These are phyloP conservation scores for Alethe diademata DNA, from an alignment of 2,113 vertebrate genomes.

Conservation along the genomic window DNA sequence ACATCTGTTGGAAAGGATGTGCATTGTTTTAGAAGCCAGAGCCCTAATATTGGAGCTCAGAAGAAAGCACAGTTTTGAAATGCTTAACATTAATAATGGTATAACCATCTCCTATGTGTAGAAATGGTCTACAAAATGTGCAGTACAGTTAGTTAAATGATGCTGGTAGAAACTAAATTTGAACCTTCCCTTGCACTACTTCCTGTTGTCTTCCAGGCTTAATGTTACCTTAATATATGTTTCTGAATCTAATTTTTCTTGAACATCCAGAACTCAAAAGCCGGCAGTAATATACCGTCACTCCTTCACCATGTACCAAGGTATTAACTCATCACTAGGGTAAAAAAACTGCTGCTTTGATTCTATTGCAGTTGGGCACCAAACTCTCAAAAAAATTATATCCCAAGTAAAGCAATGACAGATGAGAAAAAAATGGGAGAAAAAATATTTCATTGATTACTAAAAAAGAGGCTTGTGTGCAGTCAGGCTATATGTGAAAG, in stretches of 20 bases:
- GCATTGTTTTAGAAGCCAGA: not conserved
- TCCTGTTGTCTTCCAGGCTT: not conserved
- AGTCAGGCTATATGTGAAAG: not conserved
- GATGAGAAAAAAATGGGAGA: not conserved
- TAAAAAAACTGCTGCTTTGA: not conserved
- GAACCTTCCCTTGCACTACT: not conserved
- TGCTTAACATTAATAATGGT: not conserved
- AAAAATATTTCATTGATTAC: not conserved
- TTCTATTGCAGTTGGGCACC: not conserved
- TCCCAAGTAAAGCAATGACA: not conserved
- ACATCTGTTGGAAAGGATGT: accelerated
- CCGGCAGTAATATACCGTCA: not conserved
- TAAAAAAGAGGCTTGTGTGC: not conserved
- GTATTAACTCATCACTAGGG: not conserved
- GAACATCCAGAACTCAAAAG: not conserved
- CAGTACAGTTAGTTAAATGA: not conserved
- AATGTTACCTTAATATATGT: not conserved
- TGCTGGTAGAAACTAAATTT: not conserved
- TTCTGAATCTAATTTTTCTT: not conserved
- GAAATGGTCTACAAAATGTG: not conserved
- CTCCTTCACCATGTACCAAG: not conserved
- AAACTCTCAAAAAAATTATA: not conserved
- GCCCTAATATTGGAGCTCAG: accelerated
- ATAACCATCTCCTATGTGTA: not conserved
- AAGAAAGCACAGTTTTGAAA: not conserved